Base-by-base conservation (phyloP, 2,797 vertebrate genomes). In the Cuniculus paca region DNA sequence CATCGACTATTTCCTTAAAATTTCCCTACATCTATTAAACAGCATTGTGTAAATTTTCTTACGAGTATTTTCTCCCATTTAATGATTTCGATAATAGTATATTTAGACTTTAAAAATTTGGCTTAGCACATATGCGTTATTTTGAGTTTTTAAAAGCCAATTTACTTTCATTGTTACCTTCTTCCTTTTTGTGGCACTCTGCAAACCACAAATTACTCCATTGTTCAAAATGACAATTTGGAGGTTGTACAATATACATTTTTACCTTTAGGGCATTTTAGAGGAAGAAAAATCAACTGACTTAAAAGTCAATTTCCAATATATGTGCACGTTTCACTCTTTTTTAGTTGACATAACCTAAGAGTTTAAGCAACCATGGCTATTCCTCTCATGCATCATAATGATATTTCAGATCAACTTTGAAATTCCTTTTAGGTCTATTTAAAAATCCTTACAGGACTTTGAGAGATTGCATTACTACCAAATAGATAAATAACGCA, bases 151-250 rank as follows among this genome's bases (percentile, higher is more conserved):
- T 79, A 24, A n/a, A 78, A 48, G 36, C 4, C 36, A 34, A 85
- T 96, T 91, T 58, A 60, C 22, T 82, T 1, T 82, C 14, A 63
- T 94, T 90, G 19, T 48, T 77, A 26, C 78, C 45, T 88, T 80
- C 48, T 16, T 31, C 1, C 36, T 7, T 63, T 56, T 31, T 88
- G 42, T 45, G 16, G 26, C 0, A 60, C 19, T 84, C 50, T 13
- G 36, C 19, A n/a, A 96, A 72, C 90, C 58, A 92, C 50, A 95
- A 97, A 96, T 94, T 90, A 85, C 36, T 92, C 52, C 63, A 68
- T 94, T 96, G 82, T 96, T 96, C 91, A 97, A 95, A 95, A 19
- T 96, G 95, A 89, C 68, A 83, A 95, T 94, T 89, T 96, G 31
- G 45, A 90, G 34, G 84, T 87, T 84, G 50, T 1, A 83, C 56